A percentile compares a stretch with the other conserved stretches of the same genome.
phyloP scores from a whole-genome alignment of 2,113 vertebrate genomes.

The Thinocorus orbignyianus region DNA sequence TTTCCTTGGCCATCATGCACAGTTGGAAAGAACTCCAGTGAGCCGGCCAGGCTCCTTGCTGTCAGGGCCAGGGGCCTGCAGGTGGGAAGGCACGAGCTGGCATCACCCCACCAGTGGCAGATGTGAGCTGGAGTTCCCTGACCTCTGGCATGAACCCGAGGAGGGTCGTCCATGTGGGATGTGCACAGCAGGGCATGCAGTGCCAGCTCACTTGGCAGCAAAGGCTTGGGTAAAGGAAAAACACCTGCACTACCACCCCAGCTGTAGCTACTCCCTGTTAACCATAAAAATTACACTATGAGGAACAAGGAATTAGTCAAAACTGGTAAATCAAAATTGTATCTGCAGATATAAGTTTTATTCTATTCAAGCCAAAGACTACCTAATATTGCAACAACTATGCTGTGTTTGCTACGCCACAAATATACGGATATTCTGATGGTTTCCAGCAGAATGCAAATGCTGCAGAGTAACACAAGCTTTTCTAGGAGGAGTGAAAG shows the following conservation, averaged over 20 bases:
- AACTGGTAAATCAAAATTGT: neutral
- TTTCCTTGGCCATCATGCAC: neutral
- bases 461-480: neutral
- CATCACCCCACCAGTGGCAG: neutral
- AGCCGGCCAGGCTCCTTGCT: neutral
- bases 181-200: accelerated
- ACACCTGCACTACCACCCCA: neutral
- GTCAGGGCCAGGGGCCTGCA: neutral
- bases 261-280: neutral
- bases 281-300: neutral
- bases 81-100: neutral
- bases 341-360: neutral
- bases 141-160: neutral
- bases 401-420: accelerated
- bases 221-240: neutral
- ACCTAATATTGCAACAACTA: neutral
- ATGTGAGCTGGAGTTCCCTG: accelerated
- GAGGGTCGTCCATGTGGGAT: neutral
- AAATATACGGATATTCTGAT: neutral
- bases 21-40: neutral
- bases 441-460: neutral
- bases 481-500: neutral
- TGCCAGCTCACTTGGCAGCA: neutral
- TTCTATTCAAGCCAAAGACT: neutral
- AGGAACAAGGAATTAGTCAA: neutral